Evolutionary conservation across 2,888 invertebrate species (phyloP).

Genomic region (Hofmannophila pseudospretella): DNA sequence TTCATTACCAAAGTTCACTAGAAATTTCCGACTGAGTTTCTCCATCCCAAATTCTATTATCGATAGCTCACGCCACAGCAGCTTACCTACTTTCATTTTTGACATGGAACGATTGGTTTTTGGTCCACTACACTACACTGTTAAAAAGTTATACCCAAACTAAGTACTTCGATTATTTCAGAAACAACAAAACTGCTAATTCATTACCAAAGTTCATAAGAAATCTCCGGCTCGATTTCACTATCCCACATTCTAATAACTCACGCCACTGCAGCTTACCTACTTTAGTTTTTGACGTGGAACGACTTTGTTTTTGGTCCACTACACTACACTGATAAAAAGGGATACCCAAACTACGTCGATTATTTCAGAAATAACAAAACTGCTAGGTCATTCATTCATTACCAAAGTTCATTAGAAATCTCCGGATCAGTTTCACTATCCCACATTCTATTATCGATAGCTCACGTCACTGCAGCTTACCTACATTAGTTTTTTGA

Average conservation of each 20-base stretch:
- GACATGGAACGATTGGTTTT: too few relatives aligned
- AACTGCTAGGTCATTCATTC: too few relatives aligned
- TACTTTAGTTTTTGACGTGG: slow-evolving; percentile 3
- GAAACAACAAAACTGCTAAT: too few relatives aligned
- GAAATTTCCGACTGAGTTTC: slow-evolving; percentile 53
- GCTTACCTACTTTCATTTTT: slow-evolving; percentile 5
- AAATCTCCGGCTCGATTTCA: slow-evolving; percentile 55
- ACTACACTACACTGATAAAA: too few relatives aligned
- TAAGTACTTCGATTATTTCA: too few relatives aligned
- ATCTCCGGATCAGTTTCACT: slow-evolving; percentile 53
- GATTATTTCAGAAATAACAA: too few relatives aligned
- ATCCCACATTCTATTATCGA: slow-evolving; percentile 47
- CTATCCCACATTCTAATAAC: slow-evolving; percentile 51
- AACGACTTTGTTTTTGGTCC: too few relatives aligned
- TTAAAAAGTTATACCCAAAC: too few relatives aligned
- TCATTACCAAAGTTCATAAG: slow-evolving; percentile 68
- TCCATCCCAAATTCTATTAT: slow-evolving; percentile 49
- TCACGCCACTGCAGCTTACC: slow-evolving; percentile 21
- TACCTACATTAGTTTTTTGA: slow-evolving; percentile 4
- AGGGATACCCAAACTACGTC: too few relatives aligned
- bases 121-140: too few relatives aligned
- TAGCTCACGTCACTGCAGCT: slow-evolving; percentile 30
- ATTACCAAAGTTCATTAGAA: too few relatives aligned
- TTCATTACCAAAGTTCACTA: too few relatives aligned
- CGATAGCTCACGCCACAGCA: slow-evolving; percentile 33